Percentiles rank a stretch among this genome's conserved stretches.
These are phyloP conservation scores for Tragulus kanchil DNA, from an alignment of 2,113 vertebrate genomes.

Conservation along the genomic window DNA sequence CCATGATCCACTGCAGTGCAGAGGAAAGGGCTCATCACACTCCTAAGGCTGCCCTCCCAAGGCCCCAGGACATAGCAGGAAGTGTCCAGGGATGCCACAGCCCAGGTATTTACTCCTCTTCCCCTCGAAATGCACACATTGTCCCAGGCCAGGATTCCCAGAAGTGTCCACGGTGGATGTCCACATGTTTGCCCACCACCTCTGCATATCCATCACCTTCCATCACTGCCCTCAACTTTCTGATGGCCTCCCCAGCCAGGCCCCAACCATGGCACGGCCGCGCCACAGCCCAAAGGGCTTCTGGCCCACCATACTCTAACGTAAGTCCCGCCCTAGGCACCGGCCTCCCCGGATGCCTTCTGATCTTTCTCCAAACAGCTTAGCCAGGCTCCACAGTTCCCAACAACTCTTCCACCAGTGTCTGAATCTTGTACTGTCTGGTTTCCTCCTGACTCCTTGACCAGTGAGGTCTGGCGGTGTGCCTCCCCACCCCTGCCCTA, in stretches of 20 bases:
- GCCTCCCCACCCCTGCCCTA: background rate
- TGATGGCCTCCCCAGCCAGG: background rate
- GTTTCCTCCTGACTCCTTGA: background rate
- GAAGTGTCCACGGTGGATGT: background rate
- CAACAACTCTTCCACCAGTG: background rate
- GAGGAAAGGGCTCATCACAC: background rate
- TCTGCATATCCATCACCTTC: background rate
- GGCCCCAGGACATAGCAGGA: background rate
- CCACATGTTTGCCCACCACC: background rate
- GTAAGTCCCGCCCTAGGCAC: background rate
- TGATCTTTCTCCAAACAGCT: background rate
- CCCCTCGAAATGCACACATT: background rate
- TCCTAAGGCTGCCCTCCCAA: background rate
- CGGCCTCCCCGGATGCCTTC: fast-evolving
- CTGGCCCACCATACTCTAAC: background rate
- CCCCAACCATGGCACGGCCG: too few relatives aligned
- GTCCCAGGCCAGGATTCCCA: background rate
- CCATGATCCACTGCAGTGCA: background rate
- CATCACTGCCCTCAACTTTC: background rate
- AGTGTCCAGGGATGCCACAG: fast-evolving
- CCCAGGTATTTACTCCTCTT: too few relatives aligned
- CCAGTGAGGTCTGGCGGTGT: background rate
- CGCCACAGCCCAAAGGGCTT: background rate
- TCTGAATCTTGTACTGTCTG: background rate
- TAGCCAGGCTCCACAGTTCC: background rate